Conservation (phyloP, 2,888 invertebrate genomes). For the Troides helena region DNA sequence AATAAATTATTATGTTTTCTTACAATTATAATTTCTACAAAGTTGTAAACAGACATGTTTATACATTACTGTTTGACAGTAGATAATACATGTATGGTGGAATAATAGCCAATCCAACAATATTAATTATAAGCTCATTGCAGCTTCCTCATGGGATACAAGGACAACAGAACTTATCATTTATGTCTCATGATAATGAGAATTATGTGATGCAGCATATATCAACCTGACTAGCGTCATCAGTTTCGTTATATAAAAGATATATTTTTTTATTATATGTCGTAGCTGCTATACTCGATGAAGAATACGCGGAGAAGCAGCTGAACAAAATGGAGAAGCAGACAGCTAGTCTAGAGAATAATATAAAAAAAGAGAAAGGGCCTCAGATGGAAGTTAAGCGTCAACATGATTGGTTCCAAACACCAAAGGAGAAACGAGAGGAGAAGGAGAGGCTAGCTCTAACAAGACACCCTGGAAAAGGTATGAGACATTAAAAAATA, state of each 20-base stretch:
- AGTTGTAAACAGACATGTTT: too few species aligned
- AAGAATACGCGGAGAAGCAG: constrained; percentile 91
- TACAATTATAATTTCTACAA: too few species aligned
- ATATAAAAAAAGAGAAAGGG: constrained; percentile 56
- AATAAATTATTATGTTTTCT: too few species aligned
- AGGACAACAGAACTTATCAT: too few species aligned
- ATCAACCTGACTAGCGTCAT: too few species aligned
- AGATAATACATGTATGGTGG: too few species aligned
- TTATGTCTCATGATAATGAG: too few species aligned
- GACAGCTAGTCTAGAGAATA: constrained; percentile 82
- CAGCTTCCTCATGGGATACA: too few species aligned
- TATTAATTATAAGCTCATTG: too few species aligned
- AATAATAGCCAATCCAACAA: too few species aligned
- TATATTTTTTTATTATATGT: constrained; percentile 1
- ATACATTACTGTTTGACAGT: too few species aligned
- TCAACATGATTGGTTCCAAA: constrained; percentile 92
- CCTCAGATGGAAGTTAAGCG: constrained; percentile 63
- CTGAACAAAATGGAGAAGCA: constrained; percentile 92
- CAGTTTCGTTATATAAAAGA: not conserved
- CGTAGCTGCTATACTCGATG: constrained; percentile 86
- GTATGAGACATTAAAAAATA: constrained; percentile 36
- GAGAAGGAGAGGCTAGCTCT: constrained; percentile 85
- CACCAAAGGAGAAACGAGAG: constrained; percentile 86
- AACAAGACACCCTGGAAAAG: constrained; percentile 58
- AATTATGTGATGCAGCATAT: too few species aligned